These are phyloP conservation scores for Alectoris magna DNA, from an alignment of 2,797 vertebrate species.

Conservation along the genomic window DNA sequence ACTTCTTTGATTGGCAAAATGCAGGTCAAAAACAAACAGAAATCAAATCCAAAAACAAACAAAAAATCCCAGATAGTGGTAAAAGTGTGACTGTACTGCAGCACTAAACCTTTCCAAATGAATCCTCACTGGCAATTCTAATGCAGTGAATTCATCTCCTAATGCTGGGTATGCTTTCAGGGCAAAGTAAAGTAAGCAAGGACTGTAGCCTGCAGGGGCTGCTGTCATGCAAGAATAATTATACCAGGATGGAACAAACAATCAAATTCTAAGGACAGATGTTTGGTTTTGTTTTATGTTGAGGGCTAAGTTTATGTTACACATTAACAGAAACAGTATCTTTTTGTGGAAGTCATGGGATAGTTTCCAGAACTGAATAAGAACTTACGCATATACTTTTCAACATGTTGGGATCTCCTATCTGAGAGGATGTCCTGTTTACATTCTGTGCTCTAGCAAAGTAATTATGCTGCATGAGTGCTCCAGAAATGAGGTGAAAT, in stretches of 20 bases:
- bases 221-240: constrained; percentile 79
- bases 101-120: neutral
- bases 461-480: constrained; percentile 73
- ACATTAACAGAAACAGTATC: constrained; percentile 70
- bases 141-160: constrained; percentile 14
- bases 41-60: neutral
- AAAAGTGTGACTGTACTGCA: neutral
- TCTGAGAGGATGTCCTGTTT: constrained; percentile 85
- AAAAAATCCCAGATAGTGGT: neutral
- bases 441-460: constrained; percentile 74
- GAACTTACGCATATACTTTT: constrained; percentile 76
- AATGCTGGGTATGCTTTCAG: constrained; percentile 1
- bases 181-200: constrained; percentile 46
- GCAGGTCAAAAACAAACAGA: neutral
- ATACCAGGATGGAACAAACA: constrained; percentile 56
- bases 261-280: constrained; percentile 75
- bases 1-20: neutral
- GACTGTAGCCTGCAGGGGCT: constrained; percentile 80
- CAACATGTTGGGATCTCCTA: constrained; percentile 80
- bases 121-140: neutral
- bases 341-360: constrained; percentile 75
- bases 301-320: constrained; percentile 77
- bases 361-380: constrained; percentile 77
- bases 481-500: constrained; percentile 75
- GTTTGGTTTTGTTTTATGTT: constrained; percentile 71